Evolutionary conservation across 2,888 invertebrate genomes (phyloP).

Genomic region (Cerastis rubricosa): DNA sequence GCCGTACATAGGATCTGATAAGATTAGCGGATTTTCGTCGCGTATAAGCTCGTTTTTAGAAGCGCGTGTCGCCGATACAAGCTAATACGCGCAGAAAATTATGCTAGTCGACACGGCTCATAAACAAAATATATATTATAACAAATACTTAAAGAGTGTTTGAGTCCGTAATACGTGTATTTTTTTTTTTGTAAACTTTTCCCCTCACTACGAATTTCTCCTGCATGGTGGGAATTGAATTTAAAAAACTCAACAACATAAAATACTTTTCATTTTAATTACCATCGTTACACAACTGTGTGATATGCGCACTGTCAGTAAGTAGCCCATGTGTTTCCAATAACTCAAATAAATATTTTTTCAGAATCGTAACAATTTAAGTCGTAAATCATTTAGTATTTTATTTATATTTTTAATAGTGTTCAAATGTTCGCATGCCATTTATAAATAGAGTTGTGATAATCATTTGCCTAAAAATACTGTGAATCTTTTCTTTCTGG

Average conservation of each 20-base stretch:
- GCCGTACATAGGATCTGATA: too few species aligned
- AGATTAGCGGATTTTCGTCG: too few species aligned
- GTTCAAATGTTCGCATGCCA: slow-evolving; percentile 30
- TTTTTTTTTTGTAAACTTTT: too few species aligned
- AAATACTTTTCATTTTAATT: not conserved
- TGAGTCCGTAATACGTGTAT: too few species aligned
- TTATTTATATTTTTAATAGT: slow-evolving; percentile 63
- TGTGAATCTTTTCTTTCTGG: not conserved
- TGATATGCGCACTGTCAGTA: slow-evolving; percentile 41
- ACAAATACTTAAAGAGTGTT: too few species aligned
- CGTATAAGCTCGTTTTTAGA: too few species aligned
- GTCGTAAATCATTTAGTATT: slow-evolving; percentile 60
- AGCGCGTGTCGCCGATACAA: too few species aligned
- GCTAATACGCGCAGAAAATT: too few species aligned
- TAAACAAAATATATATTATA: too few species aligned
- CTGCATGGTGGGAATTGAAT: too few species aligned
- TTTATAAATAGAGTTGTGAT: slow-evolving; percentile 20
- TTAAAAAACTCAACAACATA: not conserved
- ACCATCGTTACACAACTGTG: slow-evolving; percentile 39
- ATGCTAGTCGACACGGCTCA: too few species aligned
- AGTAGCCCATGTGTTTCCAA: slow-evolving; percentile 53
- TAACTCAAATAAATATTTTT: slow-evolving; percentile 55
- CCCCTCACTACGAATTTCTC: too few species aligned
- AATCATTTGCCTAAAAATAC: not conserved
- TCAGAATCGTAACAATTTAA: slow-evolving; percentile 46